Evolutionary conservation across 2,113 vertebrate species (phyloP), one percentile per base, ranked within the genome.

Genomic region (Cololabis saira): DNA sequence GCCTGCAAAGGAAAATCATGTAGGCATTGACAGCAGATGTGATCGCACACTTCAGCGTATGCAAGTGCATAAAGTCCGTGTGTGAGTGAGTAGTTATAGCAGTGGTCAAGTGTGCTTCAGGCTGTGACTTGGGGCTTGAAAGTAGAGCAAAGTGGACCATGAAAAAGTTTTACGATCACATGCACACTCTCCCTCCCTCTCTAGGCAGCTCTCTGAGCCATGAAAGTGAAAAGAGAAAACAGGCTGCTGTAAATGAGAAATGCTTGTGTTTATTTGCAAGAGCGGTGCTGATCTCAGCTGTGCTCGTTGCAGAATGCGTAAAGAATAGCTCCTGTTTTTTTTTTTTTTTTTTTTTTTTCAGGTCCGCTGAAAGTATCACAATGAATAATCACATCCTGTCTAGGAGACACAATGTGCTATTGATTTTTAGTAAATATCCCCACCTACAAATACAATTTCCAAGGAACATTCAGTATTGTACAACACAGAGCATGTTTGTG

Each of bases 191-290:
- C 68, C 57, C 68, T 44, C 78, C 70, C 72, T 62, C 63, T 74
- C 50, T 21, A 45, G 68, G 83, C 81, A 78, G 81, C 73, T 89
- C 85, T 77, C n/a, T 85, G 82, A 70, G 73, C 82, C 72, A 69
- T 87, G 83, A 88, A 87, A 81, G 85, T 72, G 82, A 75, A 79
- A 75, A 80, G 67, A 79, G 74, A 81, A 76, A 83, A 82, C 74
- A 80, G 72, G 73, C 71, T 21, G 74, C 61, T 70, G 75, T 86
- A 87, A 91, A 90, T 87, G 83, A 90, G 81, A 85, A 87, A 77
- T 60, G 67, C 57, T 50, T 74, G 63, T 77, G 41, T 69, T 63
- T 63, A 60, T 72, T 67, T 49, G 57, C 41, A 7, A 58, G 17
- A 42, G 61, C n/a, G 51, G 33, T 83, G 85, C 82, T 87, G 88